A percentile compares a stretch with the other conserved stretches of the same genome.
Evolutionary conservation across 2,113 vertebrate genomes (phyloP).

Genomic region (Syrmaticus mikado): DNA sequence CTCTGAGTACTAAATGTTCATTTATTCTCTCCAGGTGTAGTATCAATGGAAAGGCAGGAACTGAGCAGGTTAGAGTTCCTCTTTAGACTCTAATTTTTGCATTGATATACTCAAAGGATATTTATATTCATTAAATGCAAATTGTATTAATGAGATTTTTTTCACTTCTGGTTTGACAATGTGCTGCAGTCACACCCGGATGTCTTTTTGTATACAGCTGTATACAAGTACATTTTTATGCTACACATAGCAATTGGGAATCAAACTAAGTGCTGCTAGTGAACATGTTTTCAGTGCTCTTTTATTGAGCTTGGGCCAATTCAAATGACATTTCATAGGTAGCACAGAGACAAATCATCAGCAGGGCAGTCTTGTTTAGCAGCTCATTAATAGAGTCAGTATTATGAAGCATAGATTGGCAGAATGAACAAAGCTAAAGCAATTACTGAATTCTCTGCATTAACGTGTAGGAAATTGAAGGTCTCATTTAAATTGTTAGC

Average conservation of each 20-base stretch:
- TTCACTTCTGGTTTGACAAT: not conserved
- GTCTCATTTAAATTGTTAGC: conserved; percentile 71
- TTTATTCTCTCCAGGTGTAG: not conserved
- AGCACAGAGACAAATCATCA: not conserved
- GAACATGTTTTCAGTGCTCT: not conserved
- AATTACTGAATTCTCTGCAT: conserved; percentile 6
- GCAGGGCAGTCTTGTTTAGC: conserved; percentile 46
- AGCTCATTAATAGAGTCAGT: conserved; percentile 60
- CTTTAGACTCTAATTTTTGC: not conserved
- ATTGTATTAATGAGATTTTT: not conserved
- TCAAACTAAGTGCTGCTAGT: not conserved
- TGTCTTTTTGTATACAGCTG: not conserved
- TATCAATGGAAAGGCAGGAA: not conserved
- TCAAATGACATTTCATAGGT: not conserved
- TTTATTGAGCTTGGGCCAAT: not conserved
- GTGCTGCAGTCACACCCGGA: not conserved
- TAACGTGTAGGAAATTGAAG: conserved; percentile 27
- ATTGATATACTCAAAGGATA: not conserved
- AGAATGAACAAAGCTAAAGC: conserved; percentile 33
- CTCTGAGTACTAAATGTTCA: not conserved
- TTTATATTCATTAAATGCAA: not conserved
- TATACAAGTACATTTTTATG: not conserved
- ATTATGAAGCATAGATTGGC: conserved; percentile 33
- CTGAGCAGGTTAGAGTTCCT: not conserved
- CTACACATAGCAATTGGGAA: not conserved